A percentile compares a stretch with the other conserved stretches of the same genome.
These are phyloP conservation scores for Chloropsis hardwickii DNA, from an alignment of 2,113 vertebrate species.

Conservation along the genomic window DNA sequence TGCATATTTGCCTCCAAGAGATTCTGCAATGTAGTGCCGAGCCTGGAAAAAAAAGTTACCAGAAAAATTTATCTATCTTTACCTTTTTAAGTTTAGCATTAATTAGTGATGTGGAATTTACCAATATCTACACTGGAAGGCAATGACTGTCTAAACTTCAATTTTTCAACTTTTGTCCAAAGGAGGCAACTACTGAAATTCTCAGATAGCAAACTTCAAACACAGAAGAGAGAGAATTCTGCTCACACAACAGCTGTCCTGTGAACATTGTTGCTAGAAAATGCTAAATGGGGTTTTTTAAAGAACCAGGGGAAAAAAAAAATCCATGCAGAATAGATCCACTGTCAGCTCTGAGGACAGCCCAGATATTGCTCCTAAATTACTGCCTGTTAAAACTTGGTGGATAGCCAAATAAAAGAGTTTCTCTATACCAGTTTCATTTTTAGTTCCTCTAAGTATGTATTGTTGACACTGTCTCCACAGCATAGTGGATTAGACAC, in stretches of 20 bases:
- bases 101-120: not conserved
- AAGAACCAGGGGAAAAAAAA: not conserved
- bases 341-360: not conserved
- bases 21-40: conserved; percentile 78
- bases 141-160: not conserved
- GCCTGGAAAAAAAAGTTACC: conserved; percentile 55
- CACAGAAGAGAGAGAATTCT: not conserved
- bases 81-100: not conserved
- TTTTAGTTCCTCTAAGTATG: not conserved
- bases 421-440: not conserved
- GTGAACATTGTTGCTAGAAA: not conserved
- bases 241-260: not conserved
- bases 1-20: conserved; percentile 74
- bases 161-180: not conserved
- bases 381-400: not conserved
- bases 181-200: not conserved
- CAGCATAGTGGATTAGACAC: not conserved
- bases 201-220: not conserved
- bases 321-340: not conserved
- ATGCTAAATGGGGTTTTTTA: not conserved
- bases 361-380: not conserved
- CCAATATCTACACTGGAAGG: not conserved
- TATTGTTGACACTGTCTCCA: not conserved
- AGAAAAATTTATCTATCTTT: not conserved
- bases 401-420: not conserved